Evolutionary conservation across 2,888 invertebrate species (phyloP).

Genomic region (Conistra vaccinii): DNA sequence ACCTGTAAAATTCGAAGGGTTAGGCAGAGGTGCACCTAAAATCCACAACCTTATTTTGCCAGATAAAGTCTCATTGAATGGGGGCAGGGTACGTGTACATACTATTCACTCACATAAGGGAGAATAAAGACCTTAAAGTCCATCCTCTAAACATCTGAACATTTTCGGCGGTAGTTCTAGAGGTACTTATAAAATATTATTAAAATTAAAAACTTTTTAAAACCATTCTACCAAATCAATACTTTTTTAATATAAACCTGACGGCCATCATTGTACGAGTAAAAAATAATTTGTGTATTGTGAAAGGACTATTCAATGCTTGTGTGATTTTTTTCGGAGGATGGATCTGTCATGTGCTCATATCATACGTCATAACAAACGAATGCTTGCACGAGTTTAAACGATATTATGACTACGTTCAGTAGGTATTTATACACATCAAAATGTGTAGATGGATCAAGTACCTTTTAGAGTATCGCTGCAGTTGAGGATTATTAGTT

Average conservation of each 20-base stretch:
- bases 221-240: neutral
- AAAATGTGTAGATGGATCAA: no score
- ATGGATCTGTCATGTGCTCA: constrained; percentile 77
- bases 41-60: no score
- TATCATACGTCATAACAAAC: constrained; percentile 74
- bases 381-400: constrained; percentile 34
- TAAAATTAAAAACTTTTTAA: neutral
- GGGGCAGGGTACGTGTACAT: neutral
- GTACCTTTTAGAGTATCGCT: no score
- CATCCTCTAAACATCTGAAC: neutral
- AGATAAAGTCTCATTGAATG: neutral
- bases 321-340: constrained; percentile 71
- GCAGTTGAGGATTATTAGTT: no score
- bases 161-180: neutral
- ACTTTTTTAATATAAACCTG: neutral
- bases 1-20: neutral
- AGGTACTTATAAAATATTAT: neutral
- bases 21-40: neutral
- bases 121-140: neutral
- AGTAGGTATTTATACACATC: no score
- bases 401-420: constrained; percentile 49
- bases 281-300: constrained; percentile 26
- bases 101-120: neutral
- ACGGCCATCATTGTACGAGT: neutral
- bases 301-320: constrained; percentile 65